A percentile compares a stretch with the other conserved stretches of the same genome.
These are phyloP conservation scores for Solenodon paradoxus DNA, from an alignment of 2,113 vertebrate genomes.

Conservation along the genomic window DNA sequence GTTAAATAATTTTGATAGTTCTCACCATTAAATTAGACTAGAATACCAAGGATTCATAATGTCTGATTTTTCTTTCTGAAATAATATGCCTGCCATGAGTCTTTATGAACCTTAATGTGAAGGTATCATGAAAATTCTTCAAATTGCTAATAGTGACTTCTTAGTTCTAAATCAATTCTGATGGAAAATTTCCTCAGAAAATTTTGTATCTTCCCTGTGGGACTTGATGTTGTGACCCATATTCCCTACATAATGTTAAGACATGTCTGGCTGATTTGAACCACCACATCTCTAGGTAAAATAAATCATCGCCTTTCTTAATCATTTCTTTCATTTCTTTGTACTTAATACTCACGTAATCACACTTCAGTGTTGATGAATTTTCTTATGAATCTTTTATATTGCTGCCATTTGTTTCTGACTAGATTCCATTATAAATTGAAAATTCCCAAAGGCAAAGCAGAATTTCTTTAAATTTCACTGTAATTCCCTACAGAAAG, in stretches of 20 bases:
- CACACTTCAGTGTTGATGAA: not conserved
- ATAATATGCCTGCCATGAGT: not conserved
- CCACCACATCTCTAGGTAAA: not conserved
- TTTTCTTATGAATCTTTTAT: conserved; percentile 4
- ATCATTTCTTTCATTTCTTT: not conserved
- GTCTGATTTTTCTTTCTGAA: not conserved
- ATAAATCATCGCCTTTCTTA: not conserved
- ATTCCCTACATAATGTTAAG: not conserved
- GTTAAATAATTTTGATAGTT: not conserved
- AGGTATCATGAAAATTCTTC: not conserved
- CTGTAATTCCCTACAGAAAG: not conserved
- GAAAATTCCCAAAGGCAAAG: not conserved
- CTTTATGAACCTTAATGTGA: not conserved
- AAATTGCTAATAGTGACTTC: not conserved
- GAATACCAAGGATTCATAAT: not conserved
- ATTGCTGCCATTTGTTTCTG: not conserved
- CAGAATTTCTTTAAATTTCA: not conserved
- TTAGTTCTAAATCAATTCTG: not conserved
- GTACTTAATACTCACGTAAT: conserved; percentile 14
- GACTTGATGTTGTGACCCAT: not conserved
- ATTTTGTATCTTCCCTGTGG: not conserved
- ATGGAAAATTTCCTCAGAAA: not conserved
- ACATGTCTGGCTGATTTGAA: not conserved
- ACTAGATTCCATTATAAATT: not conserved
- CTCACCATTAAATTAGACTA: not conserved